These are phyloP conservation scores for Eidolon dupreanum DNA, from an alignment of 2,797 vertebrate genomes.

Conservation along the genomic window DNA sequence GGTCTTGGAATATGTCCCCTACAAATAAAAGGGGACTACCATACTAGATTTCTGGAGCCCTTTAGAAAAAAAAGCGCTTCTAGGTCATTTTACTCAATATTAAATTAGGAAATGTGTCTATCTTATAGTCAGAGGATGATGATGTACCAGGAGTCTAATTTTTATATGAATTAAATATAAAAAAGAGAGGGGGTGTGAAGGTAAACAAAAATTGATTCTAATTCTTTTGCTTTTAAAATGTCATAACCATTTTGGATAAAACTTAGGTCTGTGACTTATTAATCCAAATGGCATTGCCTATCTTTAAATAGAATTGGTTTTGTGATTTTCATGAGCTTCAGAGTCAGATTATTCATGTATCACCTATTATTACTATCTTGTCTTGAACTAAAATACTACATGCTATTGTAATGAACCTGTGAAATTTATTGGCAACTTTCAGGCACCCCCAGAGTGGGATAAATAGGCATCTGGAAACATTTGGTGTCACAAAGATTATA, in stretches of 20 bases:
- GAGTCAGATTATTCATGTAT: not conserved
- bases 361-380: not conserved
- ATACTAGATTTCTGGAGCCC: not conserved
- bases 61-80: not conserved
- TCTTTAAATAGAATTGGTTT: not conserved
- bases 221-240: slow-evolving; percentile 34
- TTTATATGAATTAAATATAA: not conserved
- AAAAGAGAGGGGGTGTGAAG: not conserved
- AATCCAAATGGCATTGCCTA: not conserved
- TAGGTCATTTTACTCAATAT: not conserved
- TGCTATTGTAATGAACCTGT: not conserved
- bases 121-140: not conserved
- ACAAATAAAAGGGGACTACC: not conserved
- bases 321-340: slow-evolving; percentile 2
- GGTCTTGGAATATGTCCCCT: not conserved
- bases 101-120: not conserved
- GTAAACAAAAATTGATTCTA: not conserved
- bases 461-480: not conserved
- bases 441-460: not conserved
- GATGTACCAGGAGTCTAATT: not conserved
- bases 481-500: not conserved
- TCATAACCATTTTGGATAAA: not conserved
- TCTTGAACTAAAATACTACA: not conserved
- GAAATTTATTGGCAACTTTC: not conserved
- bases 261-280: not conserved